Base-by-base conservation (phyloP, 1,140 invertebrate species). In the Megalonaias nervosa region DNA sequence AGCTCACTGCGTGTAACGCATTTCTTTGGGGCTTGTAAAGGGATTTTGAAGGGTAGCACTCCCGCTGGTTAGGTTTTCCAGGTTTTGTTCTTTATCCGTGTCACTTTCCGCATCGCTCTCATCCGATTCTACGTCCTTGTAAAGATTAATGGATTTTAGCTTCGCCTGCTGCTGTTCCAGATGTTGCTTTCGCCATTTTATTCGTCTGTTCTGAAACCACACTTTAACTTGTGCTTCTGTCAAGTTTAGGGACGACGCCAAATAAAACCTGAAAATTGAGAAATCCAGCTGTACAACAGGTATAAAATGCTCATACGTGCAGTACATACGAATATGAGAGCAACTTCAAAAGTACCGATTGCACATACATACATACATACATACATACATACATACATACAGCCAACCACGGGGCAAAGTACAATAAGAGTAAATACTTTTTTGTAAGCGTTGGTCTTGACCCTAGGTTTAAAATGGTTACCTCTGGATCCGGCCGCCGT, bases 191-290 rank as follows among this genome's bases (percentile, higher is more conserved):
- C 97, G 92, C 97, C 97, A 98, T 92, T 98, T 98, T 80, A 98
- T 99, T 55, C 97, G 93, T 31, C 97, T 92, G 90, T 99, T 99
- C 91, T 98, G 97, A 89, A 98, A 99, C 97, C 97, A 98, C 1
- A 99, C 97, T 91, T 99, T 99, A 0, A 98, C 96, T 93, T 97
- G 93, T 4, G 89, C 90, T 73, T 91, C 90, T 12, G 89, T 87
- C 57, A 91, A 79, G 62, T 85, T 88, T 14, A 91, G 79, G 3
- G 87, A 86, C 15, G 87, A 83, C 1, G 90, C 90, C 71, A 91
- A 74, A 75, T 90, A 91, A 72, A 86, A 91, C 73, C 89, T 90
- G 83, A 26, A 83, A 80, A 65, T 71, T 60, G 67, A 75, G 71
- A 56, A 79, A 48, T 48, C 38, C 38, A 48, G 11, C 38, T 48